Evolutionary conservation across 2,888 invertebrate genomes (phyloP).

Genomic region (Helleia helle): DNA sequence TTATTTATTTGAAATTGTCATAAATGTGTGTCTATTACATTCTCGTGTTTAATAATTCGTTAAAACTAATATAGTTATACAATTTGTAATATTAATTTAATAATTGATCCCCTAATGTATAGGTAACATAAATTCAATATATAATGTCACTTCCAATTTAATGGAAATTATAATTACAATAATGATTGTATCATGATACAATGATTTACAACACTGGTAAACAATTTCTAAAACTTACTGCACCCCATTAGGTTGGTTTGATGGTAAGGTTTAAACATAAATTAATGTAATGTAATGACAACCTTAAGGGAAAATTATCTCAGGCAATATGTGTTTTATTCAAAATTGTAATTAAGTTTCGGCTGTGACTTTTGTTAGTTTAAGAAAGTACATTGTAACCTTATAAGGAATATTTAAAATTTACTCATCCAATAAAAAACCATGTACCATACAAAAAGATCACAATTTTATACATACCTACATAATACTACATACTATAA

Average conservation of each 20-base stretch:
- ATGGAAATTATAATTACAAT: no score
- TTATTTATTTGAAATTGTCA: background rate
- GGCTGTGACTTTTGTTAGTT: conserved; percentile 61
- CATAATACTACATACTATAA: no score
- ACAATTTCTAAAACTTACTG: no score
- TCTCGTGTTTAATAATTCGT: background rate
- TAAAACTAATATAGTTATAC: no score
- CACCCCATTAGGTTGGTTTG: no score
- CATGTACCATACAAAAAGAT: conserved; percentile 27
- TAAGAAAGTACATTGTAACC: conserved; percentile 24
- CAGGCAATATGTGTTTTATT: conserved; percentile 23
- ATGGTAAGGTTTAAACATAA: no score
- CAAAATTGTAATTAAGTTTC: conserved; percentile 53
- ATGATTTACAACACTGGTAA: no score
- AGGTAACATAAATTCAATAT: no score
- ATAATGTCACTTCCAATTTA: no score
- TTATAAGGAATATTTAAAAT: conserved; percentile 5
- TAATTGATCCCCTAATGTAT: no score
- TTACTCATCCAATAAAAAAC: conserved; percentile 16
- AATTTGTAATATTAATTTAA: no score
- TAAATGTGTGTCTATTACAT: background rate
- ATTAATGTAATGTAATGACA: background rate
- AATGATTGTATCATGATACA: no score
- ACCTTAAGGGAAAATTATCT: background rate
- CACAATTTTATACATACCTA: conserved; percentile 26